These are phyloP conservation scores for Macquaria australasica DNA, from an alignment of 2,113 vertebrate genomes.

Conservation along the genomic window DNA sequence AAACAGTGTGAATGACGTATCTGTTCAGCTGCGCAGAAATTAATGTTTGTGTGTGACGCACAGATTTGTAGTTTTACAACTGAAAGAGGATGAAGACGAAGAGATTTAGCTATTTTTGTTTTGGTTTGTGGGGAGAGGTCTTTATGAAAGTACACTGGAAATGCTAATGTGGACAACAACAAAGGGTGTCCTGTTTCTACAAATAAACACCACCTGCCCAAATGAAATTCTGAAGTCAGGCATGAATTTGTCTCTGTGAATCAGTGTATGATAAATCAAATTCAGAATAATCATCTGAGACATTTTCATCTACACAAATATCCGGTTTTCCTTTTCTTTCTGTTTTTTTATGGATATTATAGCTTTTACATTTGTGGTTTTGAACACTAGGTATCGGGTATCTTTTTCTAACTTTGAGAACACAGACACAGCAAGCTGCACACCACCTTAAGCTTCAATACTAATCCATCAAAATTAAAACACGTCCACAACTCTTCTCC, in stretches of 20 bases:
- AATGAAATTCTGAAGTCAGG: background rate
- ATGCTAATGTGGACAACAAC: background rate
- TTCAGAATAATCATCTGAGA: background rate
- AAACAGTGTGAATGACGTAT: background rate
- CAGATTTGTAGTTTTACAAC: background rate
- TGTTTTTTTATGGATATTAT: background rate
- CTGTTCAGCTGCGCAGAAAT: background rate
- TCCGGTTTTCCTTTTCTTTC: background rate
- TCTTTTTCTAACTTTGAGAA: background rate
- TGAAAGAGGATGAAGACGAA: background rate
- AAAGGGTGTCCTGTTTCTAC: background rate
- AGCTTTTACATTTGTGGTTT: background rate
- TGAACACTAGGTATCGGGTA: background rate
- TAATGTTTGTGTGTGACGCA: background rate
- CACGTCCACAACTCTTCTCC: background rate
- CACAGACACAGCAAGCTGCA: background rate
- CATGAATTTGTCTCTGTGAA: background rate
- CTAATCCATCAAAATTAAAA: background rate
- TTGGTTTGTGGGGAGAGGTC: background rate
- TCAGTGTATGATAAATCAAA: background rate
- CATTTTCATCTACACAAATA: background rate
- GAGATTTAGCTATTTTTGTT: background rate
- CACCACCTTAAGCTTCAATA: background rate
- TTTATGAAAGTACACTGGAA: background rate
- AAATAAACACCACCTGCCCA: background rate